Evolutionary conservation across 2,113 vertebrate species (phyloP).

Genomic region (Thermophis baileyi): DNA sequence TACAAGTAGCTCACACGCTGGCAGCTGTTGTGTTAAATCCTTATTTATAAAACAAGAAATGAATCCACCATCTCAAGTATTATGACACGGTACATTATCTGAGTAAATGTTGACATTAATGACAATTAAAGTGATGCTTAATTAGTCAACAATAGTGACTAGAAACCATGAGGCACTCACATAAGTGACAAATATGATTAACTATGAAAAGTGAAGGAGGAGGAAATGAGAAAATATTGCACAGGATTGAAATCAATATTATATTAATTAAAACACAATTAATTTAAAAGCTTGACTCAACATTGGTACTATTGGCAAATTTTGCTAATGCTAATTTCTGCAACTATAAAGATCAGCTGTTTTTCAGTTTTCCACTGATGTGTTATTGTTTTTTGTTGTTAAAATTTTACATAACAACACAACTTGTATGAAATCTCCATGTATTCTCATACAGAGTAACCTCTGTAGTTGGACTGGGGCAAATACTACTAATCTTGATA

Average conservation of each 20-base stretch:
- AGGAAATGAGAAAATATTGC: constrained; percentile 15
- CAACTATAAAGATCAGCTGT: constrained; percentile 17
- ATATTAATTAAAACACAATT: constrained; percentile 33
- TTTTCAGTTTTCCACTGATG: constrained; percentile 11
- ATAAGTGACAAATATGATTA: constrained; percentile 37
- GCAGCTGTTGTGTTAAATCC: constrained; percentile 35
- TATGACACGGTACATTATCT: constrained; percentile 24
- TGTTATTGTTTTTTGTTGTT: background rate
- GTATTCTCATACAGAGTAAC: constrained; percentile 54
- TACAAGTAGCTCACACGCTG: background rate
- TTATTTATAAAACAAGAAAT: constrained; percentile 45
- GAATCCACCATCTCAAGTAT: constrained; percentile 22
- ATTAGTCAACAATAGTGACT: constrained; percentile 23
- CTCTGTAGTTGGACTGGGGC: constrained; percentile 35
- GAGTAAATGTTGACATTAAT: constrained; percentile 25
- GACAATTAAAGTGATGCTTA: constrained; percentile 20
- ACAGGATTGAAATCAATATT: constrained; percentile 38
- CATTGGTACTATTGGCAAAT: constrained; percentile 18
- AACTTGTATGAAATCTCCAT: constrained; percentile 39
- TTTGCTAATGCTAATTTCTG: constrained; percentile 43
- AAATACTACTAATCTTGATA: constrained; percentile 39
- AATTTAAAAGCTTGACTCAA: constrained; percentile 46
- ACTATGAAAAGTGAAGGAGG: constrained; percentile 22
- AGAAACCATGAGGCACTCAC: constrained; percentile 40
- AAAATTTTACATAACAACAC: constrained; percentile 1